phyloP scores from a whole-genome alignment of 2,888 invertebrate species.

The Blastobasis adustella region DNA sequence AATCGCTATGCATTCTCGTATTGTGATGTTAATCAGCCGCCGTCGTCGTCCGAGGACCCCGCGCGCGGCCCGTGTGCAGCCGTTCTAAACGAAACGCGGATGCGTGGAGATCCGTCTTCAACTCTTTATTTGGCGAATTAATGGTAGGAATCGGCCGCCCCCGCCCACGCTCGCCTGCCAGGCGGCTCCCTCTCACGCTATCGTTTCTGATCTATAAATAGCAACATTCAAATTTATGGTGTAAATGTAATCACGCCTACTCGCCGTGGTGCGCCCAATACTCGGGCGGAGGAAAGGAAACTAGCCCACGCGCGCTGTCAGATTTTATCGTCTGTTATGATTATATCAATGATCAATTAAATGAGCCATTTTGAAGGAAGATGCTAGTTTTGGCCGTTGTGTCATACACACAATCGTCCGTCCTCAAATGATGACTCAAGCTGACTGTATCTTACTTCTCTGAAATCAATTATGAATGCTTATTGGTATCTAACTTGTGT shows the following conservation, averaged over 20 bases:
- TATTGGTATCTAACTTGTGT: no score
- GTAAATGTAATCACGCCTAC: constrained; percentile 55
- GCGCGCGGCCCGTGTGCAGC: no score
- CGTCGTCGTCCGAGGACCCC: not conserved
- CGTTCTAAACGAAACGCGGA: not conserved
- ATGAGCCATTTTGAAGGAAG: no score
- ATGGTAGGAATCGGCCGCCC: constrained; percentile 5
- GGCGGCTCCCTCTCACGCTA: constrained; percentile 44
- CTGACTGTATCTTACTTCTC: no score
- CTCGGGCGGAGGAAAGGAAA: not conserved
- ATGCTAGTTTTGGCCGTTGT: no score
- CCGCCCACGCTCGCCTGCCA: constrained; percentile 8
- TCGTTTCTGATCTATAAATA: constrained; percentile 54
- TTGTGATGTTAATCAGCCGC: constrained; percentile 3
- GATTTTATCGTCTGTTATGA: not conserved
- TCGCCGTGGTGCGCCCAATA: constrained; percentile 9
- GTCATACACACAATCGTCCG: no score
- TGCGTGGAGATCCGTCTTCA: constrained; percentile 2
- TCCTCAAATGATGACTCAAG: no score
- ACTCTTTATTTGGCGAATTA: constrained; percentile 2
- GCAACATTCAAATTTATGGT: constrained; percentile 47
- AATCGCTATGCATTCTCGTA: not conserved
- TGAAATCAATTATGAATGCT: no score
- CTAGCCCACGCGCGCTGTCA: not conserved
- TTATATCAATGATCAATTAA: not conserved